Evolutionary conservation across 1,140 invertebrate species (phyloP).

Genomic region (Sinonovacula constricta): DNA sequence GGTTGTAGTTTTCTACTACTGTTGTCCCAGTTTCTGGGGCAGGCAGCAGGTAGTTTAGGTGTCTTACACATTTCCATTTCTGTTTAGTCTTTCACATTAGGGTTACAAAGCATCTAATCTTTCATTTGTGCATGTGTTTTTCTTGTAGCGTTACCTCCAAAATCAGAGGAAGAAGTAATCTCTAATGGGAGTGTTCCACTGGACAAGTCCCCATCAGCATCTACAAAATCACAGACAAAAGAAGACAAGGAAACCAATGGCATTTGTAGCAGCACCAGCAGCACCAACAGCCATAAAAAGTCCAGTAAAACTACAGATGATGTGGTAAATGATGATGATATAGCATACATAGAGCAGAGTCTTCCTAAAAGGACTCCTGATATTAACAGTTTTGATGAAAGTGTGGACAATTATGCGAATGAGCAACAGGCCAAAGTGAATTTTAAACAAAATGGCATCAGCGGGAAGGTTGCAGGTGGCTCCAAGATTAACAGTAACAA

Average conservation of each 20-base stretch:
- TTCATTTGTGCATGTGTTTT: background rate
- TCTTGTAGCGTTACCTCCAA: conserved; percentile 73
- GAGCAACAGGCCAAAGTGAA: conserved; percentile 71
- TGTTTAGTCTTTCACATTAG: too few species aligned
- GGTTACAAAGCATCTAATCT: too few species aligned
- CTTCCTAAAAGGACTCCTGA: conserved; percentile 70
- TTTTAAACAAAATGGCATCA: conserved; percentile 68
- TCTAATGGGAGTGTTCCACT: conserved; percentile 71
- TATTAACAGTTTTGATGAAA: conserved; percentile 77
- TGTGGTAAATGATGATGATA: conserved; percentile 71
- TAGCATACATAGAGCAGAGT: conserved; percentile 75
- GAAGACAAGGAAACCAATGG: conserved; percentile 68
- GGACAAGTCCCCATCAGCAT: conserved; percentile 61
- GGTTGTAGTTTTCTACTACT: too few species aligned
- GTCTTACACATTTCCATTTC: too few species aligned
- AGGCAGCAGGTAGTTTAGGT: too few species aligned
- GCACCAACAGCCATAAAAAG: conserved; percentile 68
- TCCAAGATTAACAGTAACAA: conserved; percentile 74
- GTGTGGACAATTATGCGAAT: conserved; percentile 70
- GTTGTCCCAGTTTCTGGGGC: too few species aligned
- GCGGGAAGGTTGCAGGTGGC: conserved; percentile 56
- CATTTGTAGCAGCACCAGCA: too few species aligned
- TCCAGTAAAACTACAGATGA: conserved; percentile 52
- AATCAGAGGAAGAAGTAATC: conserved; percentile 77
- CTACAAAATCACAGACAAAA: conserved; percentile 32